Evolutionary conservation across 2,113 vertebrate species (phyloP), one percentile per base, ranked within the genome.

Genomic region (Leucosticte australis): DNA sequence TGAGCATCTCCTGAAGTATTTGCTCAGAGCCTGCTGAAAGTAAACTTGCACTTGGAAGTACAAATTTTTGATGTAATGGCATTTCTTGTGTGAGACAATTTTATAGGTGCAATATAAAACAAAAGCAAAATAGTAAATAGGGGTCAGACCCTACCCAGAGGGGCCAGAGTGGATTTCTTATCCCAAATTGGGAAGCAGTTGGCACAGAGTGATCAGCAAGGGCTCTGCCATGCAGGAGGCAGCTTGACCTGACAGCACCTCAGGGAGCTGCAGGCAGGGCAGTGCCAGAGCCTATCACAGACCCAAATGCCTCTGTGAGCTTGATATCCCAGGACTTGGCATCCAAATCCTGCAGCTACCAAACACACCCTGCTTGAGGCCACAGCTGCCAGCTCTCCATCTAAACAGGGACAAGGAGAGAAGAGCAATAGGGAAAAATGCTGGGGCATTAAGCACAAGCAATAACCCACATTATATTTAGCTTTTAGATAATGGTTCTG

Each of bases 341-440:
- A 97, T 98, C 65, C 85, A 89, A 94, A 97, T 9, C 87, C 92
- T 96, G 90, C 95, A 97, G 94, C 95, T 94, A 94, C 87, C 91
- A 82, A 94, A 97, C 97, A 97, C 96, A 37, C 97, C 97, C 97
- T 97, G 91, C 79, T 86, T 83, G 60, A 78, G 83, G 91, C 74
- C 94, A 94, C 98, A 98, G 98, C 97, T 98, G 97, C 95, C 94
- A 85, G 39, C 88, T 96, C 95, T 95, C 73, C 82, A 88, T 95
- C 93, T 83, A 92, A 78, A 83, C 73, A 86, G 56, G 28, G 85
- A 85, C 69, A 77, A 94, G 71, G 37, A 95, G 67, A 64, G 85
- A 80, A 93, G 56, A 90, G 62, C 33, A 41, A 49, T 15, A 23
- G 46, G 33, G 30, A 2, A 30, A 95, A 84, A 88, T 49, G 64